Percentiles rank a stretch among this genome's conserved stretches.
phyloP scores from a whole-genome alignment of 2,888 invertebrate genomes.

The Archaeoteleia sp. region DNA sequence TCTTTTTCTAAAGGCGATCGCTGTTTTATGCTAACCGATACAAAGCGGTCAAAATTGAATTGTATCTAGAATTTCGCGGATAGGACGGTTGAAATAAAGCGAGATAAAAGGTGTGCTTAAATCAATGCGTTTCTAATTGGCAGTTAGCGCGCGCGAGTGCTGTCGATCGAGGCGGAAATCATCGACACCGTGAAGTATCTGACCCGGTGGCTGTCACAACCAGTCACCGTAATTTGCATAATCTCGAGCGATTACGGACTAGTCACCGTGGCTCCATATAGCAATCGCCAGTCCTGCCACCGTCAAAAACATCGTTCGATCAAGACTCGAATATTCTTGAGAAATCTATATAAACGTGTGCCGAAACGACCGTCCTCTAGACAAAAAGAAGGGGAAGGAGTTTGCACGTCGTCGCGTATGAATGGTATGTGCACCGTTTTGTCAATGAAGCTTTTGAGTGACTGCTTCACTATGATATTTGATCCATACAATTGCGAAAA shows the following conservation, averaged over 20 bases:
- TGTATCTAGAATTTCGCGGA: too few species aligned
- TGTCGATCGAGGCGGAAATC: slow-evolving; percentile 44
- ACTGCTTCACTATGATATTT: too few species aligned
- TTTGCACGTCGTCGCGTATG: slow-evolving; percentile 40
- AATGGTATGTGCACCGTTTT: slow-evolving; percentile 44
- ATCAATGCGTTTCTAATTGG: slow-evolving; percentile 43
- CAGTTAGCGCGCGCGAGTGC: slow-evolving; percentile 17
- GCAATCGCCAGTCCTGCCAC: slow-evolving; percentile 25
- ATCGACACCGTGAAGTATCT: slow-evolving; percentile 52
- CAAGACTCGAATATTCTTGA: slow-evolving; percentile 19
- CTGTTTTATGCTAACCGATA: too few species aligned
- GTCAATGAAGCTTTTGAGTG: slow-evolving; percentile 24
- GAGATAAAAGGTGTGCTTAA: slow-evolving; percentile 2
- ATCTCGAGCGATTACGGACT: slow-evolving; percentile 59
- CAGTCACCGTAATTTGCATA: slow-evolving; percentile 63
- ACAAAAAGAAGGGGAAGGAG: not conserved
- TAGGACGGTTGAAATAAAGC: too few species aligned
- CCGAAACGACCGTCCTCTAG: not conserved
- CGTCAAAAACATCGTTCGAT: slow-evolving; percentile 4
- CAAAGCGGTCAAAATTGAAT: too few species aligned
- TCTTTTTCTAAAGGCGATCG: too few species aligned
- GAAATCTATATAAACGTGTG: slow-evolving; percentile 28
- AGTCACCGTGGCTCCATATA: slow-evolving; percentile 42
- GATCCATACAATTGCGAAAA: too few species aligned
- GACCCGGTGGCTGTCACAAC: slow-evolving; percentile 57